Evolutionary conservation across 1,140 invertebrate genomes (phyloP).

Genomic region (Tribolium madens): DNA sequence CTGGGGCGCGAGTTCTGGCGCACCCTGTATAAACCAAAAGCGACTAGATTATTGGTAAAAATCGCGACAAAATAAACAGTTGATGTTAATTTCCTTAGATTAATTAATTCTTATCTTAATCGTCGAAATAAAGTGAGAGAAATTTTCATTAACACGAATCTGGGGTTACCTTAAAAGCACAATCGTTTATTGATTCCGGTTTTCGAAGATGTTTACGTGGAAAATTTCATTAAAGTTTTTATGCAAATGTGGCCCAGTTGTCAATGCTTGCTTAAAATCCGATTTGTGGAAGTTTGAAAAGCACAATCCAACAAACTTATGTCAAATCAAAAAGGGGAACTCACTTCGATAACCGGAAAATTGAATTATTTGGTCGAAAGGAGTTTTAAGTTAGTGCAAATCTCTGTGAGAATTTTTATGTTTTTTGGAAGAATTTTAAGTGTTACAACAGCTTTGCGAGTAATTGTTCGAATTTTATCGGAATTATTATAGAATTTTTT

Average conservation of each 20-base stretch:
- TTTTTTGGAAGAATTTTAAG: no score
- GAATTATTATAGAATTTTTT: no score
- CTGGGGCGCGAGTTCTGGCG: no score
- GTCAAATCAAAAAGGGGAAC: not conserved
- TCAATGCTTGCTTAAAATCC: not conserved
- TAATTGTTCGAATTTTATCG: no score
- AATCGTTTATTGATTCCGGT: not conserved
- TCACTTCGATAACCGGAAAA: not conserved
- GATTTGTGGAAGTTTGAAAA: not conserved
- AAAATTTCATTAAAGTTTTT: not conserved
- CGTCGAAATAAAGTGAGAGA: not conserved
- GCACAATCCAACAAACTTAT: not conserved
- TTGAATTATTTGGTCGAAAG: not conserved
- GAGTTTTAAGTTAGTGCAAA: not conserved
- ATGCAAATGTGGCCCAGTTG: not conserved
- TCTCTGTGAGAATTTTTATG: not conserved
- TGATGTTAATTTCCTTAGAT: not conserved
- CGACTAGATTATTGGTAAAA: no score
- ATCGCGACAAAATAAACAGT: no score
- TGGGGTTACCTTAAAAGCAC: not conserved
- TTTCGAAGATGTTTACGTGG: not conserved
- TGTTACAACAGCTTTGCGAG: no score
- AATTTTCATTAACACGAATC: not conserved
- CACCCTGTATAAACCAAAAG: constrained; percentile 9
- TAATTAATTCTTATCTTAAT: not conserved